phyloP scores from a whole-genome alignment of 2,797 vertebrate genomes.

The Pithecia hirsuta region DNA sequence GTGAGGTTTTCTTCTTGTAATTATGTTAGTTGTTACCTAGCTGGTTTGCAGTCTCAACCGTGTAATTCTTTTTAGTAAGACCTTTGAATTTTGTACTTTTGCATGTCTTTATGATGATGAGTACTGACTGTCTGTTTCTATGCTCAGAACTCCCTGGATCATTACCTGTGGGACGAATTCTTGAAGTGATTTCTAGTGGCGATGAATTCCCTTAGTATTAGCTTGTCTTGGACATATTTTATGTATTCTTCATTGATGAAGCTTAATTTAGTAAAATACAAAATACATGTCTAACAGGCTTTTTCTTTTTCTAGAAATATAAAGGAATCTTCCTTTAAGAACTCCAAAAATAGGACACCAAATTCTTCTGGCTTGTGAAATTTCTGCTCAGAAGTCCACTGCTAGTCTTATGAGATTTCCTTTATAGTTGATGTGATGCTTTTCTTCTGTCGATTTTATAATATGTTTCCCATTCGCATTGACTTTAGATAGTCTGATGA shows the following conservation, averaged over 20 bases:
- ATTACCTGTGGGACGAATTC: background rate
- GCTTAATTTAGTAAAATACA: background rate
- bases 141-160: background rate
- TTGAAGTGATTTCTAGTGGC: background rate
- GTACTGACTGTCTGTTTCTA: background rate
- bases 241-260: background rate
- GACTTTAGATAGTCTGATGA: background rate
- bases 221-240: background rate
- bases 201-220: background rate
- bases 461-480: background rate
- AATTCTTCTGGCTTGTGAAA: background rate
- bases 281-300: background rate
- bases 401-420: background rate
- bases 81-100: background rate
- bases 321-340: background rate
- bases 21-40: background rate
- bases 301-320: background rate
- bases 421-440: background rate
- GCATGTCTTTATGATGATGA: background rate
- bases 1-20: background rate
- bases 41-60: background rate
- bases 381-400: background rate
- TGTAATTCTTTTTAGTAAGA: background rate
- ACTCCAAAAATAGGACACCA: background rate
- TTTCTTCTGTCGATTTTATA: background rate